phyloP scores from a whole-genome alignment of 1,140 invertebrate genomes.

The Zaprionus taronus region DNA sequence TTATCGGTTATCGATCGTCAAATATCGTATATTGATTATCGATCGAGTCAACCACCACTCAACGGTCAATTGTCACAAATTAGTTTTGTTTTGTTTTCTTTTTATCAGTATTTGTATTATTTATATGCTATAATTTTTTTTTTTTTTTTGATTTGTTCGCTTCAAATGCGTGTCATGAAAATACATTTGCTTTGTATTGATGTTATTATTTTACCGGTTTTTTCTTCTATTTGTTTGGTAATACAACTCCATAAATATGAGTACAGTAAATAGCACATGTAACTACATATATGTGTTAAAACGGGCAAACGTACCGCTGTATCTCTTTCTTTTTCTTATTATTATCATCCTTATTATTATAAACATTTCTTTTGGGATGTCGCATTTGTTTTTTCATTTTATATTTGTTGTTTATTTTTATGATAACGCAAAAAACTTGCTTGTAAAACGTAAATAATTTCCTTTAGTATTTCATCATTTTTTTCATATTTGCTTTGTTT shows the following conservation, averaged over 20 bases:
- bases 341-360: constrained; percentile 21
- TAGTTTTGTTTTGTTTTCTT: constrained; percentile 27
- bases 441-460: constrained; percentile 45
- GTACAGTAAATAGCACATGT: constrained; percentile 66
- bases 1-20: constrained; percentile 14
- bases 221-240: constrained; percentile 30
- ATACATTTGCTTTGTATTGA: constrained; percentile 71
- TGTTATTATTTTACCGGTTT: constrained; percentile 20
- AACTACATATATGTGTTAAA: constrained; percentile 55
- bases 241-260: constrained; percentile 75
- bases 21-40: constrained; percentile 11
- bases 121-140: constrained; percentile 31
- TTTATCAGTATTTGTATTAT: constrained; percentile 14
- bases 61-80: constrained; percentile 46
- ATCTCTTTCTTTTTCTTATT: constrained; percentile 2
- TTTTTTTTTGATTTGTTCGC: constrained; percentile 74
- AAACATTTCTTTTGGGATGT: constrained; percentile 32
- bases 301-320: constrained; percentile 49
- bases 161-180: constrained; percentile 78
- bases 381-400: constrained; percentile 8
- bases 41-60: constrained; percentile 51
- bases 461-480: not conserved
- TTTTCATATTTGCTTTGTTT: constrained; percentile 27
- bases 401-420: constrained; percentile 34
- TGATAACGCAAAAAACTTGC: constrained; percentile 63